phyloP scores from a whole-genome alignment of 2,113 vertebrate genomes.

The Petroica traversi region DNA sequence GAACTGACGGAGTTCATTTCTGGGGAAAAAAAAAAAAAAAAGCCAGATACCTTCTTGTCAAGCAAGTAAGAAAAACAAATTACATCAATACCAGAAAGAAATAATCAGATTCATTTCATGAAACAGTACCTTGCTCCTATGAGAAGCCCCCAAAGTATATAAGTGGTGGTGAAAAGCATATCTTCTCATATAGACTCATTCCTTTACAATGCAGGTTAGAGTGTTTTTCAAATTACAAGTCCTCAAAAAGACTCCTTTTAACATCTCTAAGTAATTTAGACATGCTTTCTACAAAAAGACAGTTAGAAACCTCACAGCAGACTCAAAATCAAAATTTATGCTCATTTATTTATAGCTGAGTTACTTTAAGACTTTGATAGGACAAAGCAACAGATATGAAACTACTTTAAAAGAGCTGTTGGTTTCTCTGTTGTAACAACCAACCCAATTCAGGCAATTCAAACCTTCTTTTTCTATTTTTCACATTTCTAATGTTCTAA shows the following conservation, averaged over 20 bases:
- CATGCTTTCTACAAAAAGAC: background rate
- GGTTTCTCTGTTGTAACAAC: constrained; percentile 36
- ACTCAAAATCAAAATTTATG: constrained; percentile 13
- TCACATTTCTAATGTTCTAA: constrained; percentile 15
- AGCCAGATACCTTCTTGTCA: background rate
- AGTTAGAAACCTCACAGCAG: background rate
- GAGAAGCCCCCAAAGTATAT: background rate
- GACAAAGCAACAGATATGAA: constrained; percentile 38
- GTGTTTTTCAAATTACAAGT: background rate
- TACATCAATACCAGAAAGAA: background rate
- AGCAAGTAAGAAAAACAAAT: background rate
- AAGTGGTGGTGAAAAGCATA: background rate
- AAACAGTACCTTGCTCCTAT: background rate
- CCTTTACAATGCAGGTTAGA: background rate
- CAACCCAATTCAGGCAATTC: constrained; percentile 24
- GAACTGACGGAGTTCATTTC: no score
- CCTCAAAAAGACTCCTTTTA: background rate
- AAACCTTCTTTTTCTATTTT: constrained; percentile 42
- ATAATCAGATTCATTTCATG: background rate
- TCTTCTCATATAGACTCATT: background rate
- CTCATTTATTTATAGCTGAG: constrained; percentile 47
- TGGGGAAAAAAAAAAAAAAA: background rate
- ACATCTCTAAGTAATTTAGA: background rate
- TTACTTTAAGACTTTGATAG: constrained; percentile 56
- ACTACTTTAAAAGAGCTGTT: constrained; percentile 41